Conservation (phyloP, 2,888 invertebrate species). For the Charanyca ferruginea region DNA sequence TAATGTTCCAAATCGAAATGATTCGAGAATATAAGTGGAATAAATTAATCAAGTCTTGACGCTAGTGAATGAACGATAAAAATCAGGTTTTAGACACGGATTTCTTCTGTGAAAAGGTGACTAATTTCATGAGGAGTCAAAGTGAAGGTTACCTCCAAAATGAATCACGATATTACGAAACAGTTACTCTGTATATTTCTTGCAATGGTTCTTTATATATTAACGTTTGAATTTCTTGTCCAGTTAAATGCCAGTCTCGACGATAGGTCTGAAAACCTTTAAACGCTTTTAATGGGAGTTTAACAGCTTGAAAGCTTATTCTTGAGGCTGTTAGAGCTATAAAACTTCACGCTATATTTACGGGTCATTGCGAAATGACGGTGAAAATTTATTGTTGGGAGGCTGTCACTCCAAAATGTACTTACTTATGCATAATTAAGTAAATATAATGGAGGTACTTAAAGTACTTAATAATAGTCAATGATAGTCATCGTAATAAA, state of each 20-base stretch:
- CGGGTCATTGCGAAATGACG: conserved; percentile 24
- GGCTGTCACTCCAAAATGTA: conserved; percentile 30
- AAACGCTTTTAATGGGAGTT: conserved; percentile 37
- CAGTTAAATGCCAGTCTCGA: conserved; percentile 4
- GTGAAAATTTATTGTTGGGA: conserved; percentile 42
- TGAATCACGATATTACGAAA: conserved; percentile 41
- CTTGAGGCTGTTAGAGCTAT: conserved; percentile 30
- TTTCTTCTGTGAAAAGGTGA: conserved; percentile 54
- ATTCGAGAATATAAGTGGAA: conserved; percentile 34
- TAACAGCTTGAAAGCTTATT: conserved; percentile 43
- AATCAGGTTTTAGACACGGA: conserved; percentile 38
- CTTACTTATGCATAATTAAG: neutral
- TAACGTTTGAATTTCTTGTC: conserved; percentile 9
- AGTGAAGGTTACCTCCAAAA: conserved; percentile 48
- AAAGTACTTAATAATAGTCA: no score
- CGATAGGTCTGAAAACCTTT: conserved; percentile 22
- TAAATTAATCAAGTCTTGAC: conserved; percentile 31
- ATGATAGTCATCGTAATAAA: neutral
- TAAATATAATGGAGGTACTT: neutral
- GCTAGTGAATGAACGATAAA: conserved; percentile 46
- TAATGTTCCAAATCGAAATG: conserved; percentile 14
- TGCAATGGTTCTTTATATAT: conserved; percentile 11
- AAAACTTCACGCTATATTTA: conserved; percentile 40
- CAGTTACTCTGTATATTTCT: no score
- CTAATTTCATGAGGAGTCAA: conserved; percentile 49